Evolutionary conservation across 2,888 invertebrate genomes (phyloP).

Genomic region (Cheiracanthium punctorium): DNA sequence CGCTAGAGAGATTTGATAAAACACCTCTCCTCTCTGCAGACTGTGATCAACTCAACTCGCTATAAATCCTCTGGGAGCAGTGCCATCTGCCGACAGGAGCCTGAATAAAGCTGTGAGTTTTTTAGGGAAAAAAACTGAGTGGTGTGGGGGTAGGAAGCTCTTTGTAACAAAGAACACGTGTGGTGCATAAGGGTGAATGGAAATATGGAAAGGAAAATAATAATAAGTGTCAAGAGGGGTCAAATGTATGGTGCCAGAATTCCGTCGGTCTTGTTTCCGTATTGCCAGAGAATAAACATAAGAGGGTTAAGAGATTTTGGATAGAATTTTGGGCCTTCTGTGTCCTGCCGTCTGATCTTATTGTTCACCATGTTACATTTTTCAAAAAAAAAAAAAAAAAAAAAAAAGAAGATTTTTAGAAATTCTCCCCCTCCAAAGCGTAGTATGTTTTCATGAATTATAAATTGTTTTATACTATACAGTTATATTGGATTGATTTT

Average conservation of each 20-base stretch:
- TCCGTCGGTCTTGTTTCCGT: background rate
- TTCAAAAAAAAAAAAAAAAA: no score
- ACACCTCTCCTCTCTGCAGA: background rate
- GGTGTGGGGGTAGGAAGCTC: background rate
- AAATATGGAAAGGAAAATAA: background rate
- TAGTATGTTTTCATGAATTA: no score
- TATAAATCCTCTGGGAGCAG: background rate
- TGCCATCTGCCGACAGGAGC: conserved; percentile 24
- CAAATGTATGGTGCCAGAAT: background rate
- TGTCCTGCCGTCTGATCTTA: no score
- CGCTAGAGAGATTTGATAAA: background rate
- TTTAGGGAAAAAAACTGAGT: background rate
- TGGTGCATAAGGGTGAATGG: background rate
- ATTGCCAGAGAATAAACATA: no score
- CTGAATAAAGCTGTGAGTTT: background rate
- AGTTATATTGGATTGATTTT: no score
- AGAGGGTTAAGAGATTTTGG: no score
- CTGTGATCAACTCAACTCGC: conserved; percentile 5
- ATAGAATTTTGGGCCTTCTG: no score
- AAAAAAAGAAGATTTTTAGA: no score
- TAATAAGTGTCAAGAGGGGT: conserved; percentile 2
- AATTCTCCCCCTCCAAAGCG: no score
- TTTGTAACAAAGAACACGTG: background rate
- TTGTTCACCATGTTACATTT: no score
- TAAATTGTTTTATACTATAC: no score